A percentile compares a stretch with the other conserved stretches of the same genome.
phyloP scores from a whole-genome alignment of 2,113 vertebrate species.

The Nettapus auritus region DNA sequence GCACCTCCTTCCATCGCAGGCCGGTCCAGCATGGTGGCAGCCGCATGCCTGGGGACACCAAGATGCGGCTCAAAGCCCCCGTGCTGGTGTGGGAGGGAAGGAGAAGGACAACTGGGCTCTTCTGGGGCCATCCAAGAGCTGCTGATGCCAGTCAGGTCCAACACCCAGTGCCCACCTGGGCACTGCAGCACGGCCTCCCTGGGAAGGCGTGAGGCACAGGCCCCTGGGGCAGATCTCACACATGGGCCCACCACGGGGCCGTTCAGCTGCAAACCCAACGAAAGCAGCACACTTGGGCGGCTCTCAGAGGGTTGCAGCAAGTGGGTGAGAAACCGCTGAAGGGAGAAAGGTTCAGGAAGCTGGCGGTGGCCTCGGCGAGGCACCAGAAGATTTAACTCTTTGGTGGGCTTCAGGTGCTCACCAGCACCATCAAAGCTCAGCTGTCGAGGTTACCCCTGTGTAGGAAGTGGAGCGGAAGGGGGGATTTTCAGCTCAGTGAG shows the following conservation, averaged over 20 bases:
- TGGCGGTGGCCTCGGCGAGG: rapidly evolving
- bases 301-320: neutral
- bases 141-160: neutral
- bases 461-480: neutral
- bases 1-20: neutral
- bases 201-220: rapidly evolving
- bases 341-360: neutral
- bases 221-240: rapidly evolving
- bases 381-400: neutral
- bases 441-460: neutral
- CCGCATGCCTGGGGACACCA: rapidly evolving
- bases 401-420: neutral
- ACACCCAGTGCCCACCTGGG: rapidly evolving
- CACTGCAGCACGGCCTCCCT: rapidly evolving
- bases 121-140: rapidly evolving
- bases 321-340: rapidly evolving
- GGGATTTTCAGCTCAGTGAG: neutral
- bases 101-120: neutral
- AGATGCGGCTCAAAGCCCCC: neutral
- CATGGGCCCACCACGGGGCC: rapidly evolving
- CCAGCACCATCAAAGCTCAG: neutral
- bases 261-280: rapidly evolving
- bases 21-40: neutral
- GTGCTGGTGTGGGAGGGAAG: neutral
- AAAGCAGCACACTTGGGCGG: rapidly evolving